phyloP scores from a whole-genome alignment of 2,797 vertebrate species.

The Pygocentrus nattereri region DNA sequence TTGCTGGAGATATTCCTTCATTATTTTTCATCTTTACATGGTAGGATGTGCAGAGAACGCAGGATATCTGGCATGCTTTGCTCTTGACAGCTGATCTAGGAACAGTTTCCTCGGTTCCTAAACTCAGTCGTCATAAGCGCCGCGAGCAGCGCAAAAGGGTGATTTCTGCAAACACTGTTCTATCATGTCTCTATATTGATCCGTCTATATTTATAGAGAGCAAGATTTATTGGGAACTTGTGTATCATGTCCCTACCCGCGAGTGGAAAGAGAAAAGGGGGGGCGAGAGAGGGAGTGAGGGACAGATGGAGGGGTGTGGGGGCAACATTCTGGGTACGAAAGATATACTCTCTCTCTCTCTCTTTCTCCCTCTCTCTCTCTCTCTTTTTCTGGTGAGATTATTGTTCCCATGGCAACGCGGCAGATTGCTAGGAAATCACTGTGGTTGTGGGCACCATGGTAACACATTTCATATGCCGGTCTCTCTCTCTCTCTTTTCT shows the following conservation, averaged over 20 bases:
- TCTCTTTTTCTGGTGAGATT: slow-evolving; percentile 73
- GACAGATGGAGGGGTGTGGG: slow-evolving; percentile 67
- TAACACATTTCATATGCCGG: slow-evolving; percentile 74
- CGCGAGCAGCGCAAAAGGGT: background rate
- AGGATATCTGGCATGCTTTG: background rate
- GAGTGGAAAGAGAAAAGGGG: slow-evolving; percentile 47
- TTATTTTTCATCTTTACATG: background rate
- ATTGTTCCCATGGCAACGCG: slow-evolving; percentile 84
- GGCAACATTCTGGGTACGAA: slow-evolving; percentile 66
- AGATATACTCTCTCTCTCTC: slow-evolving; percentile 32
- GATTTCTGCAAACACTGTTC: slow-evolving; percentile 1
- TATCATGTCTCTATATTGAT: slow-evolving; percentile 52
- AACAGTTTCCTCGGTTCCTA: background rate
- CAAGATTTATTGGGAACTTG: slow-evolving; percentile 50
- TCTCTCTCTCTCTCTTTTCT: slow-evolving; percentile 50
- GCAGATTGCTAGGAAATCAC: slow-evolving; percentile 83
- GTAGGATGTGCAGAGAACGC: background rate
- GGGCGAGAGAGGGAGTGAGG: slow-evolving; percentile 42
- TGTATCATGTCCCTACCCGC: slow-evolving; percentile 44
- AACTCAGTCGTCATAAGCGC: background rate
- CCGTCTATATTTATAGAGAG: slow-evolving; percentile 55
- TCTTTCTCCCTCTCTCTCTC: slow-evolving; percentile 39
- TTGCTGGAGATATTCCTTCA: background rate
- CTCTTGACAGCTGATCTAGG: no score
- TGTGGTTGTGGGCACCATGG: slow-evolving; percentile 82